These are phyloP conservation scores for Bilobella aurantiaca DNA, from an alignment of 1,140 invertebrate genomes.

Conservation along the genomic window DNA sequence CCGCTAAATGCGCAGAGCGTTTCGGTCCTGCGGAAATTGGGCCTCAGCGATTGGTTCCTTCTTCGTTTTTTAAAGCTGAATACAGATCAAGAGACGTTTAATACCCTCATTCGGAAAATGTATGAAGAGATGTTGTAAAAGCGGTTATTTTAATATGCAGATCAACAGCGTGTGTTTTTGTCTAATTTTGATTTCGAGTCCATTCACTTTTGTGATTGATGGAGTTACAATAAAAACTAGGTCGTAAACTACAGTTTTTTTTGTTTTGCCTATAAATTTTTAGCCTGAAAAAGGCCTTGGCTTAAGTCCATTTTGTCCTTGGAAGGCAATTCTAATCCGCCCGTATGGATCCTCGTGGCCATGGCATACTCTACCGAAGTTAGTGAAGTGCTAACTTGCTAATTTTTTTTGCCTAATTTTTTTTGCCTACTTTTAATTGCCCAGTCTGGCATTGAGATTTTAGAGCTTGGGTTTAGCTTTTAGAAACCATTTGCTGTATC, in stretches of 20 bases:
- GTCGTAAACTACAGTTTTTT: too few species aligned
- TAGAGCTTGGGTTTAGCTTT: background rate
- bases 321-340: too few species aligned
- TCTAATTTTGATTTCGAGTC: too few species aligned
- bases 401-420: background rate
- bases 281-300: too few species aligned
- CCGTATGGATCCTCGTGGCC: background rate
- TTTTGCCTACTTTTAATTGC: background rate
- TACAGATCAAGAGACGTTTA: slow-evolving; percentile 35
- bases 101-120: slow-evolving; percentile 30
- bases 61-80: slow-evolving; percentile 36
- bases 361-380: background rate
- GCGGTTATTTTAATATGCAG: too few species aligned
- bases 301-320: too few species aligned
- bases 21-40: slow-evolving; percentile 13
- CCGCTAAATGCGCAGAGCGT: slow-evolving; percentile 16
- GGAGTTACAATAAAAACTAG: too few species aligned
- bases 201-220: too few species aligned
- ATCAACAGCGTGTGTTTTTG: too few species aligned
- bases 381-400: background rate
- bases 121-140: slow-evolving; percentile 15
- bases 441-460: background rate
- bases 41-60: slow-evolving; percentile 31
- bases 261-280: too few species aligned
- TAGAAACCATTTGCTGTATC: background rate